Conservation (phyloP, 30 jellyfish, hydroid and myxozoan genomes). For the Sanderia malayensis region DNA sequence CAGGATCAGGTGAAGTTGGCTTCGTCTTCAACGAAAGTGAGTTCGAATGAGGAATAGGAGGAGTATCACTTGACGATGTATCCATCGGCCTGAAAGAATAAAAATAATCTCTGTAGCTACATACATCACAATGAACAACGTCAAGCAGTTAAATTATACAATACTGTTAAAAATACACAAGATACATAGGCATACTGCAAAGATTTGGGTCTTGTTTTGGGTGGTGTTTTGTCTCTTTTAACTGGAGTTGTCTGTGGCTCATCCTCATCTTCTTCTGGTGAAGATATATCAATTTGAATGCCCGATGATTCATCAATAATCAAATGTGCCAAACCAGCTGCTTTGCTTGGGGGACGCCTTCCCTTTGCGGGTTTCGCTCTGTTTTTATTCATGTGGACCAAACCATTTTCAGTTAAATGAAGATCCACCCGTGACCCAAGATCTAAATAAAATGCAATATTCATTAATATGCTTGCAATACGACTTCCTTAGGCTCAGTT, state of each 20-base stretch:
- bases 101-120: not conserved
- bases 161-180: no score
- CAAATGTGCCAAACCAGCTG: conserved; percentile 79
- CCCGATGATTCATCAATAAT: conserved; percentile 2
- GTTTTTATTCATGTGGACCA: conserved; percentile 40
- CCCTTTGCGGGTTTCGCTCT: conserved; percentile 79
- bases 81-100: no score
- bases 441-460: not conserved
- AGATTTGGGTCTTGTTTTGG: conserved; percentile 61
- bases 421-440: not conserved
- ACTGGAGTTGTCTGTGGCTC: not conserved
- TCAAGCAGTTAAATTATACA: not conserved
- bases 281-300: not conserved
- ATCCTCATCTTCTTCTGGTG: not conserved
- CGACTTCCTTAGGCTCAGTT: no score
- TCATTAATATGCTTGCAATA: no score
- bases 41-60: conserved; percentile 41
- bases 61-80: no score
- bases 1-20: conserved; percentile 4
- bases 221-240: conserved; percentile 15
- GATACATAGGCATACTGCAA: conserved; percentile 62
- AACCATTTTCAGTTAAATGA: conserved; percentile 2
- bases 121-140: not conserved
- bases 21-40: conserved; percentile 35
- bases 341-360: conserved; percentile 83